phyloP scores from a whole-genome alignment of 1,140 invertebrate genomes.

The Augochlora pura region DNA sequence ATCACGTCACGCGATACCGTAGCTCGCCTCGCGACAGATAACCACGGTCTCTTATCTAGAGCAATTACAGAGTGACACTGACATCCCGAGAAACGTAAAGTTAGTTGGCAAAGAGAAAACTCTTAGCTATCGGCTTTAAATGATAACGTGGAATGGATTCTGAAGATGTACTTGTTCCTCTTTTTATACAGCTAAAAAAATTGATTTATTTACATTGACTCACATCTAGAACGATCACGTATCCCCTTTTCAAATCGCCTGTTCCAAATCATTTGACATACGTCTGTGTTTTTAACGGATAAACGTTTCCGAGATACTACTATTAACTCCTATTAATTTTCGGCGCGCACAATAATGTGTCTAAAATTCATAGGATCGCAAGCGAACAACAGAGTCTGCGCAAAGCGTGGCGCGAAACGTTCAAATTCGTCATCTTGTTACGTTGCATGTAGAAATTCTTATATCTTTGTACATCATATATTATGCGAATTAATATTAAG shows the following conservation, averaged over 20 bases:
- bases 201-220: slow-evolving; percentile 52
- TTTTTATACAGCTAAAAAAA: slow-evolving; percentile 46
- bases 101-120: slow-evolving; percentile 21
- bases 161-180: slow-evolving; percentile 40
- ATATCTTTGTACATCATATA: too few species aligned
- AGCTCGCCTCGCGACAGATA: slow-evolving; percentile 7
- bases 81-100: slow-evolving; percentile 26
- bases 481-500: too few species aligned
- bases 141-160: slow-evolving; percentile 59
- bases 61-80: slow-evolving; percentile 41
- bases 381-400: neutral
- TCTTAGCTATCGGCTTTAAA: slow-evolving; percentile 42
- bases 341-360: slow-evolving; percentile 29
- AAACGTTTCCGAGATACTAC: neutral
- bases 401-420: neutral
- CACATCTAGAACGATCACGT: slow-evolving; percentile 18
- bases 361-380: neutral
- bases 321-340: neutral
- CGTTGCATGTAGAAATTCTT: too few species aligned
- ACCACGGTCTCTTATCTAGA: slow-evolving; percentile 23
- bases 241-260: slow-evolving; percentile 33
- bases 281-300: neutral
- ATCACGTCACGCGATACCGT: slow-evolving; percentile 31
- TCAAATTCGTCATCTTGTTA: neutral
- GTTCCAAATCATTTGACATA: slow-evolving; percentile 16